Base-by-base conservation (phyloP, 2,888 invertebrate genomes). In the Lepetodrilus schrolli region DNA sequence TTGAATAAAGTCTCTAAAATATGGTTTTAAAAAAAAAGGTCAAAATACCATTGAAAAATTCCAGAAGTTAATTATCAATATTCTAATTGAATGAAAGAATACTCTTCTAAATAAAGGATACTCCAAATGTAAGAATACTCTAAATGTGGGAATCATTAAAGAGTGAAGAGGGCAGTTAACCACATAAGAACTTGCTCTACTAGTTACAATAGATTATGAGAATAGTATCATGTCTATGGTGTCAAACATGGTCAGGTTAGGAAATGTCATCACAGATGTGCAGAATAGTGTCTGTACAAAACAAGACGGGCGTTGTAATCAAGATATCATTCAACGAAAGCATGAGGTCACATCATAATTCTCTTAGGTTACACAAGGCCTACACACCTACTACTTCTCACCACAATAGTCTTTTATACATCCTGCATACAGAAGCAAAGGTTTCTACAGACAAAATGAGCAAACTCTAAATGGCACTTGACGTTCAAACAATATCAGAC, bases 221-320 rank as follows among this genome's bases (percentile, higher is more conserved):
- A 17, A 58, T 30, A 20, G 17, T 34, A 58, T n/a, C 17, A 34
- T 58, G 58, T 34, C 17, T 34, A 58, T n/a, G 30, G 58, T 58
- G 58, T 34, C 58, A 58, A n/a, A 58, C 58, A 58, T 58, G 58
- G 58, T 58, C 58, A 30, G 26, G 34, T 58, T 58, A 58, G 30
- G 34, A 58, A 58, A 58, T 26, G 58, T 26, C 58, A 58, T 58
- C 58, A 58, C 58, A 58, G 58, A 30, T 58, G 58, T 58, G 58
- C 58, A 58, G 58, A 58, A 58, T 58, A 30, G 26, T 58, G n/a
- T 58, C 58, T 58, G 58, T 58, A 58, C 58, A 58, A 58, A n/a
- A 58, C 58, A 58, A 58, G 58, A 58, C 30, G 30, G 10, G 58
- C 58, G 58, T 58, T 58, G 58, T 58, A 23, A 58, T 58, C 58